Percentiles rank a stretch among this genome's conserved stretches.
Evolutionary conservation across 35 echinoderm and acorn worm species (phyloP).

Genomic region (Apostichopus californicus): DNA sequence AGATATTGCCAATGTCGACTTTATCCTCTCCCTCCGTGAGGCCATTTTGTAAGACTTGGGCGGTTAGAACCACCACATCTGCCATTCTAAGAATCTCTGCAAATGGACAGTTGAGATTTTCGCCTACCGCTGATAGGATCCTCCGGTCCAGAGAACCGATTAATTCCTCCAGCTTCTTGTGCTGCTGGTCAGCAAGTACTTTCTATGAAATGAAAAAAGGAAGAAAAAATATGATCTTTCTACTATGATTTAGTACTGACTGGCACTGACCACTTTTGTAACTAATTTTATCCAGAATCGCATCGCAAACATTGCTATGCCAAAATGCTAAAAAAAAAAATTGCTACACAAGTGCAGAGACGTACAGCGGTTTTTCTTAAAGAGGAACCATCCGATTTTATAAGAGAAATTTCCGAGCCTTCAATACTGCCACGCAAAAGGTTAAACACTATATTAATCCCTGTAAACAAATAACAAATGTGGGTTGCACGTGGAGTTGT

Average conservation of each 20-base stretch:
- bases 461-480: too few relatives aligned
- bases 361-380: too few relatives aligned
- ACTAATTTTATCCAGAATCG: background rate
- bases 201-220: conserved; percentile 21
- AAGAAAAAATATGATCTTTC: too few relatives aligned
- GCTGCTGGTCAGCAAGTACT: conserved; percentile 52
- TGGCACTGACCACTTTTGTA: background rate
- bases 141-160: background rate
- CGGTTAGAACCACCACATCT: conserved; percentile 61
- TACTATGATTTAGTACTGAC: too few relatives aligned
- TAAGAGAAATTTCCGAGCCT: too few relatives aligned
- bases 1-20: conserved; percentile 16
- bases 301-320: too few relatives aligned
- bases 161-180: conserved; percentile 40
- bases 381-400: too few relatives aligned
- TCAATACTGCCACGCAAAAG: too few relatives aligned
- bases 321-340: too few relatives aligned
- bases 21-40: background rate
- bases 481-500: too few relatives aligned
- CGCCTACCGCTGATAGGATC: conserved; percentile 27
- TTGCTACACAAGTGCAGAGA: too few relatives aligned
- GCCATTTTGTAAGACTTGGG: conserved; percentile 57
- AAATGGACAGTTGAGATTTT: conserved; percentile 29
- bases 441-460: too few relatives aligned
- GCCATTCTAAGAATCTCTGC: conserved; percentile 29